Conservation (phyloP, 2,113 vertebrate genomes). For the Nerophis ophidion region DNA sequence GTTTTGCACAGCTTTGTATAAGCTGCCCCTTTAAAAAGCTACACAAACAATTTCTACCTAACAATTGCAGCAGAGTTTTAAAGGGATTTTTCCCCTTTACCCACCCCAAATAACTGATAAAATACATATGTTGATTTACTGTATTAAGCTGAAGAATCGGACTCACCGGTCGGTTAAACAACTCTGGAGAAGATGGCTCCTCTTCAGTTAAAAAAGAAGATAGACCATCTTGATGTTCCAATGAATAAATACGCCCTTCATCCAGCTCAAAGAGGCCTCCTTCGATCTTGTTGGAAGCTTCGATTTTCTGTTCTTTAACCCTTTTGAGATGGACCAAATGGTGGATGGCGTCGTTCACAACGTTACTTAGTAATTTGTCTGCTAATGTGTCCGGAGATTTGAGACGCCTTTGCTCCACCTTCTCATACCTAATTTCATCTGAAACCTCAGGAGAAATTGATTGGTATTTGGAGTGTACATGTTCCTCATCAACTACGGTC, state of each 20-base stretch:
- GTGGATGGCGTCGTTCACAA: slow-evolving; percentile 79
- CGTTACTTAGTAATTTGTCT: slow-evolving; percentile 78
- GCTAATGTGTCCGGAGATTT: slow-evolving; percentile 73
- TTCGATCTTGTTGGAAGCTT: slow-evolving; percentile 60
- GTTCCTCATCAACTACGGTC: slow-evolving; percentile 73
- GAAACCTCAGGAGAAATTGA: slow-evolving; percentile 20
- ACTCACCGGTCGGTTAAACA: slow-evolving; percentile 87
- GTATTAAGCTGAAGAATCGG: slow-evolving; percentile 3
- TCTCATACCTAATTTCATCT: slow-evolving; percentile 36
- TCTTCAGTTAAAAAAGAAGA: slow-evolving; percentile 78
- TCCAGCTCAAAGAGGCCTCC: slow-evolving; percentile 31
- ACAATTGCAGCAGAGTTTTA: no score
- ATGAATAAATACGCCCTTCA: slow-evolving; percentile 51
- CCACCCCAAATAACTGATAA: not conserved
- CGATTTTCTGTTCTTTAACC: slow-evolving; percentile 81
- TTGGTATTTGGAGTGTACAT: slow-evolving; percentile 66
- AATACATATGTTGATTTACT: not conserved
- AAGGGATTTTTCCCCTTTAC: not conserved
- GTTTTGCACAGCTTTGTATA: no score
- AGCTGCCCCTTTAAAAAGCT: no score
- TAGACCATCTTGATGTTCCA: slow-evolving; percentile 53
- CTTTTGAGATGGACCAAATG: slow-evolving; percentile 84
- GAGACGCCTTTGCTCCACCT: slow-evolving; percentile 26
- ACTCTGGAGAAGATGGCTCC: slow-evolving; percentile 87
- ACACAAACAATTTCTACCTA: not conserved